Base-by-base conservation (phyloP, 2,113 vertebrate genomes). In the Pteruthius melanotis region DNA sequence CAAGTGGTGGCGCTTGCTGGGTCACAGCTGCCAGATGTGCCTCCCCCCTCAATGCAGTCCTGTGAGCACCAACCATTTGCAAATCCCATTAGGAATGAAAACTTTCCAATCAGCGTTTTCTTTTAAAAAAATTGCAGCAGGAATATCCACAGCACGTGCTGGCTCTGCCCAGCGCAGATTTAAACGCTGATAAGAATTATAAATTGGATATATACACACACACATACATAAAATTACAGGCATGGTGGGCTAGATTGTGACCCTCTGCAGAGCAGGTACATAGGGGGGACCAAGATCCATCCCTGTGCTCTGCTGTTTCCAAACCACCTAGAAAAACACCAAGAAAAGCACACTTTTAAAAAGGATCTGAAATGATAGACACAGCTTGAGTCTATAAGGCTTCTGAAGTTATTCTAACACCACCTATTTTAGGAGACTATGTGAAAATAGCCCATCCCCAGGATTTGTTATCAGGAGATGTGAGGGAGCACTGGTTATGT, bases 381-480 rank as follows among this genome's bases (percentile, higher is more conserved):
- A 76, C 57, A 87, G 78, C 65, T 83, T 61, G 70, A 87, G 89
- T 30, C 90, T 61, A 11, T 18, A 53, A 49, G 13, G 65, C 26
- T 95, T 71, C 65, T 79, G 7, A 82, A 84, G 81, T 60, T 79
- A 87, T 68, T 93, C 84, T 42, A 68, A 82, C 49, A 85, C 57
- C 57, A 82, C 28, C 72, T 93, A 71, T 94, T 94, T 91, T 79
- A 84, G 66, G 70, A 87, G 88, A 44, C n/a, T 40, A 2, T n/a
- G 74, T 61, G 91, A 89, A 95, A 95, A 92, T 56, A 86, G 75
- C 26, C 79, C 1, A 23, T 83, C 37, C 70, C 71, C 54, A 44
- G 45, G n/a, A 91, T 91, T 70, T 89, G 77, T 90, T 87, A 95
- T 35, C 76, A 75, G 71, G 57, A 76, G 56, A 80, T 78, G 47